Evolutionary conservation across 1,140 invertebrate species (phyloP).

Genomic region (Amyelois transitella): DNA sequence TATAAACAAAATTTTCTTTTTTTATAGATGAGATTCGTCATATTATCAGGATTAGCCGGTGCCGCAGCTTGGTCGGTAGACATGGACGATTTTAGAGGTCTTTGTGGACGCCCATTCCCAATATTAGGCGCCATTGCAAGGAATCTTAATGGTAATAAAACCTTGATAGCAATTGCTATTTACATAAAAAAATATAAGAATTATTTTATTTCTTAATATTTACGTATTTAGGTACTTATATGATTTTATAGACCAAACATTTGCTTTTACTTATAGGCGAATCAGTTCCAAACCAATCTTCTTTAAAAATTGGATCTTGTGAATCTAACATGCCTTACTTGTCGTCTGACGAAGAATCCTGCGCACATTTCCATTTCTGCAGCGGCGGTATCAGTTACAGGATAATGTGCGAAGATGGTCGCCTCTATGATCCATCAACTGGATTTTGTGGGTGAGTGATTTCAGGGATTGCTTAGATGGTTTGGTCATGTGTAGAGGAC

Average conservation of each 20-base stretch:
- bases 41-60: slow-evolving; percentile 78
- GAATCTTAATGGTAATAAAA: slow-evolving; percentile 71
- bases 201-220: neutral
- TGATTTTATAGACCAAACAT: neutral
- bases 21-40: slow-evolving; percentile 78
- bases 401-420: slow-evolving; percentile 66
- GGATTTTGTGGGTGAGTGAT: slow-evolving; percentile 70
- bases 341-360: slow-evolving; percentile 78
- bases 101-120: slow-evolving; percentile 80
- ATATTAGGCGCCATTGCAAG: slow-evolving; percentile 76
- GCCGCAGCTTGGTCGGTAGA: slow-evolving; percentile 81
- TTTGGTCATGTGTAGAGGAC: neutral
- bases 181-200: no score
- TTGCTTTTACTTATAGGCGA: slow-evolving; percentile 33
- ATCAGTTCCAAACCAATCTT: slow-evolving; percentile 46
- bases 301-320: slow-evolving; percentile 63
- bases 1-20: slow-evolving; percentile 4
- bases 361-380: slow-evolving; percentile 81
- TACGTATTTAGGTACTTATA: no score
- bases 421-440: slow-evolving; percentile 72
- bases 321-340: slow-evolving; percentile 71
- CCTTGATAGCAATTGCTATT: no score
- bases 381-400: slow-evolving; percentile 77
- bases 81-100: slow-evolving; percentile 80
- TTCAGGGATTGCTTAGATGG: neutral